phyloP scores from a whole-genome alignment of 2,113 vertebrate species.

The Candoia aspera region DNA sequence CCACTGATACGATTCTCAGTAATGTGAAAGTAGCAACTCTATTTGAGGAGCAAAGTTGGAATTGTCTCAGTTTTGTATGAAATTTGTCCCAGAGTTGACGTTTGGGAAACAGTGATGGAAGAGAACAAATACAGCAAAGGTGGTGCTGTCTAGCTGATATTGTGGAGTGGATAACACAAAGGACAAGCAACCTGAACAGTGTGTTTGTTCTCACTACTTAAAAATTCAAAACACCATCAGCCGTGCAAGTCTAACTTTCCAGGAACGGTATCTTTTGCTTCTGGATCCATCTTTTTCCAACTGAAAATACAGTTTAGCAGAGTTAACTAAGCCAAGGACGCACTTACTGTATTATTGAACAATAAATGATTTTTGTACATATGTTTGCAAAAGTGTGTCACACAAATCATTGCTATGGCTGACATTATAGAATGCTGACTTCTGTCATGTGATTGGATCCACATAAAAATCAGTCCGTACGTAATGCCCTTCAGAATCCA shows the following conservation, averaged over 20 bases:
- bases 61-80: not conserved
- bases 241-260: not conserved
- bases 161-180: not conserved
- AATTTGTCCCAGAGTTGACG: not conserved
- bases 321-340: slow-evolving; percentile 29
- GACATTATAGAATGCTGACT: not conserved
- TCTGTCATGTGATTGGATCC: not conserved
- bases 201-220: not conserved
- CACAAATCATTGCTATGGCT: not conserved
- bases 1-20: not conserved
- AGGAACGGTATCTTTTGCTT: not conserved
- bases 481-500: not conserved
- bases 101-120: not conserved
- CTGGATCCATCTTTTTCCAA: not conserved
- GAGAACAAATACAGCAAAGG: not conserved
- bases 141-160: not conserved
- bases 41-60: not conserved
- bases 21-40: no score
- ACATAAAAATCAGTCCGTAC: not conserved
- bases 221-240: not conserved
- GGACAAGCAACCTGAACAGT: not conserved
- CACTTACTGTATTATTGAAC: not conserved
- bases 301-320: not conserved
- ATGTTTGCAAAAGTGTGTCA: not conserved
- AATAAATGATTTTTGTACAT: slow-evolving; percentile 65